phyloP scores from a whole-genome alignment of 2,113 vertebrate genomes.

The Siphamia tubifer region DNA sequence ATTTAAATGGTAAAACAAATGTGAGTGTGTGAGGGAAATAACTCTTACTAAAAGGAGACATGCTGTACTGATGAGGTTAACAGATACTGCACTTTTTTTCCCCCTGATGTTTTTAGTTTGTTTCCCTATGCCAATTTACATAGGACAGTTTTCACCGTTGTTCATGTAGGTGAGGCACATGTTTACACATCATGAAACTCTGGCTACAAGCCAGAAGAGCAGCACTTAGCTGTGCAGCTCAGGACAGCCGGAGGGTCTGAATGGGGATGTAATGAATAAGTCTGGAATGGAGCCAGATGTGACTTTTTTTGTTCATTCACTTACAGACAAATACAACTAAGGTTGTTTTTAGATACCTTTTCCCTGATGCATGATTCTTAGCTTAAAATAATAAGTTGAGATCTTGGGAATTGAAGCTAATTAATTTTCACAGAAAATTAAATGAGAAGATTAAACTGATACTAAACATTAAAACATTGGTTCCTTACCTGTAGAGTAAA shows the following conservation, averaged over 20 bases:
- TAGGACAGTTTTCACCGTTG: not conserved
- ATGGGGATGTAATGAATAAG: slow-evolving; percentile 17
- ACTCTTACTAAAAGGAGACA: not conserved
- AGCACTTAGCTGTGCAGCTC: slow-evolving; percentile 20
- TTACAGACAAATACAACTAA: not conserved
- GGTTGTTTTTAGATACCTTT: not conserved
- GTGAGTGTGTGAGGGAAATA: not conserved
- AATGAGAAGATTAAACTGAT: too few relatives aligned
- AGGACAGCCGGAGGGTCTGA: slow-evolving; percentile 5
- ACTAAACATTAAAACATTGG: too few relatives aligned
- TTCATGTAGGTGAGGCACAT: not conserved
- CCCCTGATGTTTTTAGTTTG: not conserved
- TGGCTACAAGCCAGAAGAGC: slow-evolving; percentile 48
- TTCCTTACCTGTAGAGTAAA: too few relatives aligned
- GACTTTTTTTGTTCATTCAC: not conserved
- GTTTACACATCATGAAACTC: slow-evolving; percentile 20
- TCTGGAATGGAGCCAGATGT: slow-evolving; percentile 27
- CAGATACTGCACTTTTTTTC: not conserved
- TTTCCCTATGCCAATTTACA: not conserved
- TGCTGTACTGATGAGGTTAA: not conserved
- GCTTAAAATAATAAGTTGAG: too few relatives aligned
- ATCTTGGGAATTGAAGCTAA: too few relatives aligned
- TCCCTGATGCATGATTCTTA: too few relatives aligned
- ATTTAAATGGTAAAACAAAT: not conserved
- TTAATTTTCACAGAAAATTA: too few relatives aligned